A percentile compares a stretch with the other conserved stretches of the same genome.
phyloP scores from a whole-genome alignment of 2,797 vertebrate species.

The Novumbra hubbsi region DNA sequence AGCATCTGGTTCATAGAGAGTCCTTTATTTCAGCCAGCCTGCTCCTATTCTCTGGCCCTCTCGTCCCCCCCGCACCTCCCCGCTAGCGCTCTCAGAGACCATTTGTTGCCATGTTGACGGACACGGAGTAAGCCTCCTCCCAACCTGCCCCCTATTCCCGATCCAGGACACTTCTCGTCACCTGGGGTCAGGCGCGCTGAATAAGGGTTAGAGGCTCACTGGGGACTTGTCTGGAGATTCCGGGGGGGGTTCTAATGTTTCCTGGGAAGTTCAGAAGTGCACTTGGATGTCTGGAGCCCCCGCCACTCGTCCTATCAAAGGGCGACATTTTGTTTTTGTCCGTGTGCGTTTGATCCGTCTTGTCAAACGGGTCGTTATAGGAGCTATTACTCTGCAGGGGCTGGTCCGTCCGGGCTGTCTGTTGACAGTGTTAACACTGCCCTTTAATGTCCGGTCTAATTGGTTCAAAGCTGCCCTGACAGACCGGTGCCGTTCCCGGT shows the following conservation, averaged over 20 bases:
- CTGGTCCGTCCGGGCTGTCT: slow-evolving; percentile 51
- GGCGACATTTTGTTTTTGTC: slow-evolving; percentile 53
- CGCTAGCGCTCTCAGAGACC: slow-evolving; percentile 1
- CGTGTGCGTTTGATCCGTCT: slow-evolving; percentile 54
- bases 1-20: slow-evolving; percentile 46
- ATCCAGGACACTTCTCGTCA: too few species aligned
- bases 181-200: too few species aligned
- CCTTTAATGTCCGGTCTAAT: slow-evolving; percentile 56
- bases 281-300: slow-evolving; percentile 10
- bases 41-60: background rate
- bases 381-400: slow-evolving; percentile 46
- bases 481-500: slow-evolving; percentile 41
- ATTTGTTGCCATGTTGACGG: slow-evolving; percentile 61
- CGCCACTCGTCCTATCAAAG: slow-evolving; percentile 56
- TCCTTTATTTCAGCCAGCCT: slow-evolving; percentile 33
- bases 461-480: slow-evolving; percentile 47
- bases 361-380: slow-evolving; percentile 54
- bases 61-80: background rate
- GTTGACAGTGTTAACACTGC: slow-evolving; percentile 51
- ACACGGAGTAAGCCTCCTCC: slow-evolving; percentile 49
- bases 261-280: slow-evolving; percentile 39
- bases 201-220: too few species aligned
- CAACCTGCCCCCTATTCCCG: too few species aligned
- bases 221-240: too few species aligned
- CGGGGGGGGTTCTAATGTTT: slow-evolving; percentile 36